A percentile compares a stretch with the other conserved stretches of the same genome.
phyloP scores from a whole-genome alignment of 2,888 invertebrate species.

The Erebia aethiops region DNA sequence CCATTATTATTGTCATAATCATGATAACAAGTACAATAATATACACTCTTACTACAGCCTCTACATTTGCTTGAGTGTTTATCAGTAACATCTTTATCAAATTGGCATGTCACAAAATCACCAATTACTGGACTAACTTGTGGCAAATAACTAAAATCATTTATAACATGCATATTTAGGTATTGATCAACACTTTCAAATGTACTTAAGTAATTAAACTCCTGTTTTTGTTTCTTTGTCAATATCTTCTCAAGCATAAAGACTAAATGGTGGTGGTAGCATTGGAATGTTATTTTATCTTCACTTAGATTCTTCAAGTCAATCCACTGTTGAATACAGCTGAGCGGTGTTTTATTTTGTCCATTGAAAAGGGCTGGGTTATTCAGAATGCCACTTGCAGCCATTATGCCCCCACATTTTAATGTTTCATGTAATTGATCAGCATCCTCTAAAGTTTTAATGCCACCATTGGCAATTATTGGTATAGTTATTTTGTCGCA shows the following conservation, averaged over 20 bases:
- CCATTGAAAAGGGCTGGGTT: slow-evolving; percentile 96
- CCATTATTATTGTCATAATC: slow-evolving; percentile 60
- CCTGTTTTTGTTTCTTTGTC: slow-evolving; percentile 86
- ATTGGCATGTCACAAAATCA: slow-evolving; percentile 66
- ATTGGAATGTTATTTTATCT: slow-evolving; percentile 88
- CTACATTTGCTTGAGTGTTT: slow-evolving; percentile 74
- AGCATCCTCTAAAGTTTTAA: slow-evolving; percentile 89
- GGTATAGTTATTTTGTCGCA: slow-evolving; percentile 90
- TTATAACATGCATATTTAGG: slow-evolving; percentile 82
- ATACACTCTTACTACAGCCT: slow-evolving; percentile 64
- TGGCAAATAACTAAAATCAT: slow-evolving; percentile 57
- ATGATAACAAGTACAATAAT: slow-evolving; percentile 71
- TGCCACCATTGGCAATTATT: slow-evolving; percentile 96
- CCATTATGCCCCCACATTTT: slow-evolving; percentile 94
- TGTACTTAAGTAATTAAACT: slow-evolving; percentile 90
- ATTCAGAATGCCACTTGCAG: slow-evolving; percentile 93
- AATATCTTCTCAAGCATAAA: slow-evolving; percentile 96
- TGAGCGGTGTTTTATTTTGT: slow-evolving; percentile 85
- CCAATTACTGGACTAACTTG: slow-evolving; percentile 46
- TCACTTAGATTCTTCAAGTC: slow-evolving; percentile 84
- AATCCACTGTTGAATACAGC: slow-evolving; percentile 93
- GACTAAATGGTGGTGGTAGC: slow-evolving; percentile 97
- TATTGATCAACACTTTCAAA: slow-evolving; percentile 88
- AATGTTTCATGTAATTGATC: slow-evolving; percentile 85
- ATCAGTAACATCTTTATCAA: slow-evolving; percentile 65